Base-by-base conservation (phyloP, 2,888 invertebrate genomes). In the Andricus quercusramuli region DNA sequence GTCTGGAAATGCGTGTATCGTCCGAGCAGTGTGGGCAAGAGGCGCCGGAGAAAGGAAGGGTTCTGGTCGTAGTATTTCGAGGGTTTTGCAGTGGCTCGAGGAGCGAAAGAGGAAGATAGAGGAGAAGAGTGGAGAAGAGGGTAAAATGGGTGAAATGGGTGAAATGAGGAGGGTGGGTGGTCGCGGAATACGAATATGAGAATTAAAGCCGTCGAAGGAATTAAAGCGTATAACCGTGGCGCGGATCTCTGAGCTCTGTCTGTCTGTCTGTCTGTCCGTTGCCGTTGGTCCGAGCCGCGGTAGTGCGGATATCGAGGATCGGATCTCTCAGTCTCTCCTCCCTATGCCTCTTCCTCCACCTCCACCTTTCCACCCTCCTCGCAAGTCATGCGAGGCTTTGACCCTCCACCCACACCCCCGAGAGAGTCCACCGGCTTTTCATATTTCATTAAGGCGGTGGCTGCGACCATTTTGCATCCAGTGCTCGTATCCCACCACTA, bases 161-260 rank as follows among this genome's bases (percentile, higher is more conserved):
- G 47, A 47, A 87, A 85, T 86, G 82, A 81, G 70, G 80, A 67
- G 80, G 79, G 84, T 64, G 76, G 80, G 78, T 78, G 78, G 67
- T 87, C 84, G 88, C 86, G 88, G 90, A 91, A 91, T 92, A 91
- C 90, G 92, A 91, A 92, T 92, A 92, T 90, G 92, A 91, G 92
- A 92, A 92, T 92, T 91, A 91, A 92, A 92, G 88, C 91, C 90
- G 90, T 90, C 90, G 92, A 92, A 92, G 92, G 92, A 92, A 92
- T 91, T 92, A 92, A 92, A 91, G 91, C 90, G 89, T 89, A 91
- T 89, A 89, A 90, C 89, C 85, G 85, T 88, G 87, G 86, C 86
- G 88, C 83, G 85, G 87, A 88, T 86, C 85, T 87, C 85, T 81
- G 85, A 86, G 86, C 85, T 84, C 83, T 86, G 86, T 86, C 83